Base-by-base conservation (phyloP, 1,140 invertebrate genomes). In the Sycophila sp. region DNA sequence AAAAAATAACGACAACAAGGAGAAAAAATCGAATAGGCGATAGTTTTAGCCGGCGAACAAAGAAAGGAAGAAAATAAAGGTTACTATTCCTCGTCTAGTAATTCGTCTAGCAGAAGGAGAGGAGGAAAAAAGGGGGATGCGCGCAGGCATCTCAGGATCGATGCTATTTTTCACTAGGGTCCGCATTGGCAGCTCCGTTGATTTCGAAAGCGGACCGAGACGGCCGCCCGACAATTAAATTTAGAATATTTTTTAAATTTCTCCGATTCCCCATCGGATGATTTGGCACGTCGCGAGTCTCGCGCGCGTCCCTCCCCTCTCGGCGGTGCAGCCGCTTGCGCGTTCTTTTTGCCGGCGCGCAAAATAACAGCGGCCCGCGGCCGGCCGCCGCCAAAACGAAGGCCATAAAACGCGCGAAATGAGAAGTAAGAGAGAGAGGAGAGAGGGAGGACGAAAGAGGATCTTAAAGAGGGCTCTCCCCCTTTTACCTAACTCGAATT, bases 231-330 rank as follows among this genome's bases (percentile, higher is more conserved):
- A 66, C 73, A 83, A 85, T 85, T 85, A 85, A 85, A 85, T 85
- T 86, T 86, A 86, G 85, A 86, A 86, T 86, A 85, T 81, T 86
- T 86, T 86, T 86, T 85, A 85, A 85, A 86, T 86, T 86, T 85
- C 78, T 85, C 77, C 79, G 74, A 86, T 86, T 85, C 85, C 83
- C 78, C 76, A 17, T 80, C 76, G 83, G 71, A 81, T 84, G 80
- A 85, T 86, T 86, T 86, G 85, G 85, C 84, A 84, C 80, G 73
- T 17, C 69, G 51, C 28, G 65, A 64, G 36, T 47, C 32, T 64
- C 64, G 40, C 34, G 38, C 68, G 70, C 73, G 73, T 69, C 76
- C 67, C 69, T 73, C 65, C 19, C 11, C 73, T 73, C 72, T 76
- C 71, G 55, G 15, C 53, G 15, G 38, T 36, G 47, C 69, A 22